Evolutionary conservation across 2,888 invertebrate species (phyloP).

Genomic region (Pantelozetes paolii): DNA sequence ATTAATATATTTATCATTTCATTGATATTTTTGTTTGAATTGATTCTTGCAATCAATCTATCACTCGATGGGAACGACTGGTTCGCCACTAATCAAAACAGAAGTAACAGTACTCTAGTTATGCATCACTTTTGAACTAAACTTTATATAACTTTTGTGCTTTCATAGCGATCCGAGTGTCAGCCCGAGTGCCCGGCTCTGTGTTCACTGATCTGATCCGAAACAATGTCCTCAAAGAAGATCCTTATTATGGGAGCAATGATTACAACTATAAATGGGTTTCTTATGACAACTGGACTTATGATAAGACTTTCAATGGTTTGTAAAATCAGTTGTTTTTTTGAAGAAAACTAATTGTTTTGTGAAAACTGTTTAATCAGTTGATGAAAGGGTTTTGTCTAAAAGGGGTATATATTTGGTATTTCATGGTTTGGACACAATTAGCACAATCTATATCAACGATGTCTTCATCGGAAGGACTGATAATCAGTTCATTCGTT

Average conservation of each 20-base stretch:
- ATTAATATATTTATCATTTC: not conserved
- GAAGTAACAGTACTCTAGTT: not conserved
- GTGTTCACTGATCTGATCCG: conserved; percentile 68
- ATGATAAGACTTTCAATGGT: conserved; percentile 66
- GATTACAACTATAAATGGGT: conserved; percentile 79
- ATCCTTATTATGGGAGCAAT: conserved; percentile 63
- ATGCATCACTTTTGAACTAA: not conserved
- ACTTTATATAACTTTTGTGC: not conserved
- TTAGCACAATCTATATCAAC: conserved; percentile 71
- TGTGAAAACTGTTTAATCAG: not conserved
- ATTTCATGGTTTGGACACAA: conserved; percentile 81
- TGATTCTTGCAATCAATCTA: not conserved
- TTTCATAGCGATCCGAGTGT: not conserved
- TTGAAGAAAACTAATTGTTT: not conserved
- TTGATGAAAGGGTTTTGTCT: conserved; percentile 45
- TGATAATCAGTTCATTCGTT: conserved; percentile 80
- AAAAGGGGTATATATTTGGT: conserved; percentile 58
- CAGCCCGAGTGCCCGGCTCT: conserved; percentile 70
- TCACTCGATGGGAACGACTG: conserved; percentile 36
- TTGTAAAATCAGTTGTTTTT: not conserved
- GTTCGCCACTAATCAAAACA: not conserved
- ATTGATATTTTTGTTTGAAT: not conserved
- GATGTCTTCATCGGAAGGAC: conserved; percentile 61
- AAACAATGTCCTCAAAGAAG: conserved; percentile 54
- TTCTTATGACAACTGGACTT: conserved; percentile 72